Conservation (phyloP, 2,888 invertebrate genomes). For the Cantharis flavilabris region DNA sequence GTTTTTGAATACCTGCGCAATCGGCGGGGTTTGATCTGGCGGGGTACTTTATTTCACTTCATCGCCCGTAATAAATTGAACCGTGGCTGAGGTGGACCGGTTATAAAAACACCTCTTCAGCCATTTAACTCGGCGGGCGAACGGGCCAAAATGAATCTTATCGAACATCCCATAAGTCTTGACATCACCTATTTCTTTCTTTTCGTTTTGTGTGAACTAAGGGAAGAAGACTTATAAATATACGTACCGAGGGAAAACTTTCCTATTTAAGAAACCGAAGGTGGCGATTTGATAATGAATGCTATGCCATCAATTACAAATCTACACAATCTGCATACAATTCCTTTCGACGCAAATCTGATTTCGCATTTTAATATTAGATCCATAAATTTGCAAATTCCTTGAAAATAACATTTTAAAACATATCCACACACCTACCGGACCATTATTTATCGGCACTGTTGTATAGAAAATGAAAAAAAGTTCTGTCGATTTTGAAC, state of each 20-base stretch:
- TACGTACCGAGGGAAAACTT: conserved; percentile 57
- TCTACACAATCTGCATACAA: conserved; percentile 23
- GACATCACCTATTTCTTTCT: conserved; percentile 59
- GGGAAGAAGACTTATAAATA: conserved; percentile 56
- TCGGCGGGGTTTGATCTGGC: conserved; percentile 49
- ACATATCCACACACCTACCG: neutral
- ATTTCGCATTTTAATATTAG: conserved; percentile 2
- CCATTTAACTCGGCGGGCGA: conserved; percentile 51
- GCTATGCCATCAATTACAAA: conserved; percentile 39
- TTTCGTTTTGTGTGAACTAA: conserved; percentile 51
- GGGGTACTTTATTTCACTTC: conserved; percentile 47
- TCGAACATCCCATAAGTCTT: conserved; percentile 60
- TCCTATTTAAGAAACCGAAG: conserved; percentile 55
- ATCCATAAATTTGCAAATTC: neutral
- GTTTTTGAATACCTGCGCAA: conserved; percentile 45
- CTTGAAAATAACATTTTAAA: neutral
- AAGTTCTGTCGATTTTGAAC: neutral
- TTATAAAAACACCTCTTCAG: conserved; percentile 53
- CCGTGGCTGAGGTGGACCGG: conserved; percentile 48
- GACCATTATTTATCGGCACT: no score
- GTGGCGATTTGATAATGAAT: conserved; percentile 43
- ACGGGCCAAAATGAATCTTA: conserved; percentile 58
- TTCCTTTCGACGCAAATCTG: conserved; percentile 3
- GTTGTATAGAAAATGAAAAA: neutral
- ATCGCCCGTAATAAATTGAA: conserved; percentile 49